Evolutionary conservation across 2,888 invertebrate genomes (phyloP).

Genomic region (Tribolium freemani): DNA sequence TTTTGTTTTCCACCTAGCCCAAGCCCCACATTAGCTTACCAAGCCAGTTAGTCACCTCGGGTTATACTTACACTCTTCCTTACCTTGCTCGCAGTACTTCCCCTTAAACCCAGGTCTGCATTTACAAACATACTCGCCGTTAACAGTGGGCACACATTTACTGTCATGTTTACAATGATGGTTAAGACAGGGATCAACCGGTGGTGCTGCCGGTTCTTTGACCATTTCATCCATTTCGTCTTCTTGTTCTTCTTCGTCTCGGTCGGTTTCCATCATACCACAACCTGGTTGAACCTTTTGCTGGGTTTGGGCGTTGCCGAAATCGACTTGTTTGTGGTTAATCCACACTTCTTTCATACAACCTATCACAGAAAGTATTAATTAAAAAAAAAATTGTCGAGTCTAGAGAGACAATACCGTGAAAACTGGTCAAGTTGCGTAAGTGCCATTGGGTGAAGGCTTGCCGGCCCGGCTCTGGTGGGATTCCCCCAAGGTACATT

Average conservation of each 20-base stretch:
- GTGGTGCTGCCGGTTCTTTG: slow-evolving; percentile 63
- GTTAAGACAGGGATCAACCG: slow-evolving; percentile 83
- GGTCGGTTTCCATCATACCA: slow-evolving; percentile 74
- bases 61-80: slow-evolving; percentile 68
- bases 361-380: slow-evolving; percentile 71
- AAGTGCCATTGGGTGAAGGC: slow-evolving; percentile 95
- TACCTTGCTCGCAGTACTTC: slow-evolving; percentile 87
- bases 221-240: slow-evolving; percentile 67
- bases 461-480: slow-evolving; percentile 84
- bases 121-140: slow-evolving; percentile 87
- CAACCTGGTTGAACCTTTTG: slow-evolving; percentile 93
- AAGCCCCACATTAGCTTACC: slow-evolving; percentile 33
- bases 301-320: slow-evolving; percentile 88
- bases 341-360: slow-evolving; percentile 96
- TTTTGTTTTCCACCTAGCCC: too few species aligned
- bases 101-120: slow-evolving; percentile 92
- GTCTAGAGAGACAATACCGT: slow-evolving; percentile 71
- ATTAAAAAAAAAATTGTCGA: background rate
- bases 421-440: slow-evolving; percentile 92
- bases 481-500: slow-evolving; percentile 93
- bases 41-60: slow-evolving; percentile 42
- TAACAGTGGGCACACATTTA: slow-evolving; percentile 82
- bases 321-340: slow-evolving; percentile 95
- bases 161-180: slow-evolving; percentile 86
- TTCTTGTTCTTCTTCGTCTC: slow-evolving; percentile 71